These are phyloP conservation scores for Ctenoplectra terminalis DNA, from an alignment of 1,140 invertebrate species.

Conservation along the genomic window DNA sequence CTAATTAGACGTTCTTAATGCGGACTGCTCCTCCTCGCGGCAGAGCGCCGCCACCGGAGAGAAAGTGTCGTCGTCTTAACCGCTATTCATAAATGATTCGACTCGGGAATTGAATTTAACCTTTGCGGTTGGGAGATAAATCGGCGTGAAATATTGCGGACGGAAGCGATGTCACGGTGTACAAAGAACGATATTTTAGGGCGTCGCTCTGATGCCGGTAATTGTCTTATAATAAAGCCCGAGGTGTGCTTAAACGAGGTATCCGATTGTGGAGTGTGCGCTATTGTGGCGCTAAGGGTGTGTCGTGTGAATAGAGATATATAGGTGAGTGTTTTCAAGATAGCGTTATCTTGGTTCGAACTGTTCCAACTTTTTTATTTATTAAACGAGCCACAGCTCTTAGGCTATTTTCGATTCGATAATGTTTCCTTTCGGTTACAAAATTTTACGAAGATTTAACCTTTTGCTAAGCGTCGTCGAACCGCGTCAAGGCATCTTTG, in stretches of 20 bases:
- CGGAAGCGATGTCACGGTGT: background rate
- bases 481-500: too few relatives aligned
- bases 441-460: too few relatives aligned
- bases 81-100: constrained; percentile 68
- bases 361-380: too few relatives aligned
- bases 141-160: constrained; percentile 45
- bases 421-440: too few relatives aligned
- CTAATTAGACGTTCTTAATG: constrained; percentile 73
- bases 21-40: constrained; percentile 41
- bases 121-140: constrained; percentile 44
- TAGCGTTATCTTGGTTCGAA: too few relatives aligned
- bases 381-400: too few relatives aligned
- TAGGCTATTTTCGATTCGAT: too few relatives aligned
- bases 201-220: background rate
- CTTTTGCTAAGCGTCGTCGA: too few relatives aligned
- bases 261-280: background rate
- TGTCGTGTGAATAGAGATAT: background rate
- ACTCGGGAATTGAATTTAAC: constrained; percentile 55
- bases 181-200: constrained; percentile 17
- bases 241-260: background rate
- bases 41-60: constrained; percentile 21
- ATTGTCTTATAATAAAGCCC: constrained; percentile 37
- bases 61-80: constrained; percentile 62
- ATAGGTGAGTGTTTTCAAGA: too few relatives aligned
- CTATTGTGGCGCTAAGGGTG: background rate